Evolutionary conservation across 2,113 vertebrate genomes (phyloP).

Genomic region (Furnarius figulus): DNA sequence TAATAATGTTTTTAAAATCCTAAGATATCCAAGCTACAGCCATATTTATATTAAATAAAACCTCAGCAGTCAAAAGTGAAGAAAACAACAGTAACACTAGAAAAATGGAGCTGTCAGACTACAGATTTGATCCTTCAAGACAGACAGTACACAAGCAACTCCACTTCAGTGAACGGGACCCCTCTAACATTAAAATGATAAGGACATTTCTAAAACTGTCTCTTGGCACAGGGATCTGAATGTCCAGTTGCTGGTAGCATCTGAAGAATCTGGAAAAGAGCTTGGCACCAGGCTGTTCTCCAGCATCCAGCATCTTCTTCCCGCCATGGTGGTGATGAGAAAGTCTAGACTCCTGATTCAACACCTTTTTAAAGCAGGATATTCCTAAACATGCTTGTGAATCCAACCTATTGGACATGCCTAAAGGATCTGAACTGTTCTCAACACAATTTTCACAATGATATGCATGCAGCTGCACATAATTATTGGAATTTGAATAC

Average conservation of each 20-base stretch:
- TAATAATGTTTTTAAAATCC: not conserved
- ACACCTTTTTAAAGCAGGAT: not conserved
- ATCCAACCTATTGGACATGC: not conserved
- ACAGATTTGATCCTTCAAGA: not conserved
- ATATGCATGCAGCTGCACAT: slow-evolving; percentile 18
- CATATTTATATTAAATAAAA: not conserved
- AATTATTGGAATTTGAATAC: slow-evolving; percentile 22
- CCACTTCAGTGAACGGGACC: not conserved
- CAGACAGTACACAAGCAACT: not conserved
- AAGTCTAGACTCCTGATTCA: not conserved
- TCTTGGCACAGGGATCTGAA: not conserved
- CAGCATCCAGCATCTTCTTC: not conserved
- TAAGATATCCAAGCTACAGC: not conserved
- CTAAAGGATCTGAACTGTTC: not conserved
- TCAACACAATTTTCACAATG: not conserved
- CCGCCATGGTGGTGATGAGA: not conserved
- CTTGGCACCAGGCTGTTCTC: not conserved
- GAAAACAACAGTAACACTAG: not conserved
- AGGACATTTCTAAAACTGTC: not conserved
- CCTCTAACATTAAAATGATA: not conserved
- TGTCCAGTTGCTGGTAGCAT: not conserved
- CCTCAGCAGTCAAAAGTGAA: not conserved
- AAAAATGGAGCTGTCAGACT: not conserved
- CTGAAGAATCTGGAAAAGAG: not conserved
- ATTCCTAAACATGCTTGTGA: not conserved